These are phyloP conservation scores for Venustoraphidia nigricollis DNA, from an alignment of 2,888 invertebrate genomes.

Conservation along the genomic window DNA sequence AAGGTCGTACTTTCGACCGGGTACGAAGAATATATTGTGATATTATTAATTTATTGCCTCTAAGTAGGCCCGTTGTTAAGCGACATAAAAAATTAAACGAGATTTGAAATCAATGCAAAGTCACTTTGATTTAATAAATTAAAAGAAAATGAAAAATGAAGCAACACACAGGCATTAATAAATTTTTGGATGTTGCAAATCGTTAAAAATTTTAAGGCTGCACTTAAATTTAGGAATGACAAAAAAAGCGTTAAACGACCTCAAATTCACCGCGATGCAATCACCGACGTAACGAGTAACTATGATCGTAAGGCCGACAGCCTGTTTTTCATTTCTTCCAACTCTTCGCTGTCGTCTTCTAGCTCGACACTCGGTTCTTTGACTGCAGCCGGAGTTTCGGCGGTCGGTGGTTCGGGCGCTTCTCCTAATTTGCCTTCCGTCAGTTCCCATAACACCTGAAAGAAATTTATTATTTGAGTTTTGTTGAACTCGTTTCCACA, in stretches of 20 bases:
- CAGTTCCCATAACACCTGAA: slow-evolving; percentile 68
- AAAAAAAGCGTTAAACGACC: background rate
- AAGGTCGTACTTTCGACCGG: no score
- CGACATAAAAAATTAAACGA: no score
- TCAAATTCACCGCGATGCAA: background rate
- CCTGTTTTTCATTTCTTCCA: slow-evolving; percentile 85
- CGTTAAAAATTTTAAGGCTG: no score
- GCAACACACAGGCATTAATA: background rate
- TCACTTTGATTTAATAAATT: no score
- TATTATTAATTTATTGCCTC: no score
- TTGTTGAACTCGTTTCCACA: background rate
- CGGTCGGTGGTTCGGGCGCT: slow-evolving; percentile 68
- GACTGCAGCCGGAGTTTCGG: slow-evolving; percentile 38
- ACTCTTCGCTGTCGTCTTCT: slow-evolving; percentile 57
- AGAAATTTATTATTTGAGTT: slow-evolving; percentile 3
- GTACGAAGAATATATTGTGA: no score
- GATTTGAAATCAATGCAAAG: no score
- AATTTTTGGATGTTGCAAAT: background rate
- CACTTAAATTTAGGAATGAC: no score
- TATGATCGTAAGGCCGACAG: slow-evolving; percentile 80
- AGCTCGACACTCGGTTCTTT: slow-evolving; percentile 31
- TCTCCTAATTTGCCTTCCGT: slow-evolving; percentile 85
- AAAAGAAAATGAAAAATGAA: no score
- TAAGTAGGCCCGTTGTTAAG: no score
- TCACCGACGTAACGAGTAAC: background rate